Conservation (phyloP, 2,888 invertebrate genomes). For the Colostygia pectinataria region DNA sequence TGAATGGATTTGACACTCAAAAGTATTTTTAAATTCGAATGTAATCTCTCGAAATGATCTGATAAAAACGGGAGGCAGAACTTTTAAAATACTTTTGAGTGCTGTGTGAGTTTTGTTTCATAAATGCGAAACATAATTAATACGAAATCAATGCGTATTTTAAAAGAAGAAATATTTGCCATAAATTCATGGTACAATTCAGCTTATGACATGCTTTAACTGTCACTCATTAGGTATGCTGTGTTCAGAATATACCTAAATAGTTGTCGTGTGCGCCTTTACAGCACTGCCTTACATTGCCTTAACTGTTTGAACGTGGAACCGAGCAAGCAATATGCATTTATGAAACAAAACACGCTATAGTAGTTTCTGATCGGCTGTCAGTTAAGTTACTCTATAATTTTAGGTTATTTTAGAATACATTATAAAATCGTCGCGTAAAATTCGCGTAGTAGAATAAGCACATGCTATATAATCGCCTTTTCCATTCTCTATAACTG, state of each 20-base stretch:
- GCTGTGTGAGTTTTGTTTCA: slow-evolving; percentile 28
- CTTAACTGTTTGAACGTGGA: slow-evolving; percentile 6
- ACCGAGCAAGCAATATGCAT: neutral
- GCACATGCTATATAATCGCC: slow-evolving; percentile 72
- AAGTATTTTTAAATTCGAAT: slow-evolving; percentile 37
- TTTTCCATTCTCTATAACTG: slow-evolving; percentile 66
- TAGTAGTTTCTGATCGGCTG: slow-evolving; percentile 57
- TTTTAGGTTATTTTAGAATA: slow-evolving; percentile 44
- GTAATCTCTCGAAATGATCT: slow-evolving; percentile 51
- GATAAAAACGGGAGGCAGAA: slow-evolving; percentile 46
- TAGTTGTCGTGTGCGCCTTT: slow-evolving; percentile 14
- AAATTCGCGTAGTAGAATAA: too few relatives aligned
- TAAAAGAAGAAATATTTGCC: neutral
- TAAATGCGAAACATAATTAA: slow-evolving; percentile 2
- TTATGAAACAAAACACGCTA: slow-evolving; percentile 30
- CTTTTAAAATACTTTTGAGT: slow-evolving; percentile 47
- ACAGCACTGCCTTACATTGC: slow-evolving; percentile 20
- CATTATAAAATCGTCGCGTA: slow-evolving; percentile 48
- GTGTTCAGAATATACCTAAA: neutral
- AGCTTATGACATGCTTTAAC: neutral
- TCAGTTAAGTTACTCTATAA: slow-evolving; percentile 45
- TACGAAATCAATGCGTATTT: neutral
- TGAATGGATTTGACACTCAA: slow-evolving; percentile 28
- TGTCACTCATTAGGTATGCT: slow-evolving; percentile 3
- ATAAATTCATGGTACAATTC: neutral